phyloP scores from a whole-genome alignment of 2,113 vertebrate species.

The Sialia sialis region DNA sequence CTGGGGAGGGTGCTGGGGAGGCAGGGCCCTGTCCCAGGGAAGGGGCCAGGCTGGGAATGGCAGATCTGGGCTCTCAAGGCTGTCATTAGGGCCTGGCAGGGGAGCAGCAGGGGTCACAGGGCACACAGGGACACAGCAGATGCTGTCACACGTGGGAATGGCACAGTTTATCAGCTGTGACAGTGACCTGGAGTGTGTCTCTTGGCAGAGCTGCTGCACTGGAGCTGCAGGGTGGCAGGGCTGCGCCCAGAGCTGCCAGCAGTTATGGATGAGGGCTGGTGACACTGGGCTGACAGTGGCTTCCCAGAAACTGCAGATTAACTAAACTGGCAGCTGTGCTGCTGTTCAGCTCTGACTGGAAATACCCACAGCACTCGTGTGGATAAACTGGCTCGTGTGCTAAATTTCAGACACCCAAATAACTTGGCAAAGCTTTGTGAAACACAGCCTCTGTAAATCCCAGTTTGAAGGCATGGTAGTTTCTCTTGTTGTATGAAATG shows the following conservation, averaged over 20 bases:
- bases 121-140: rapidly evolving
- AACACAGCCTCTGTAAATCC: background rate
- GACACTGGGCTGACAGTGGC: background rate
- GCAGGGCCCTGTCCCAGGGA: background rate
- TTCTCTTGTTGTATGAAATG: background rate
- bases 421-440: background rate
- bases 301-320: background rate
- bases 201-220: background rate
- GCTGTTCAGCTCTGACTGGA: background rate
- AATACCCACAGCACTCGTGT: background rate
- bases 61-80: background rate
- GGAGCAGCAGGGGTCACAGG: background rate
- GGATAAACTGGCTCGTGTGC: background rate
- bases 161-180: background rate
- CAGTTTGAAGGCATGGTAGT: background rate
- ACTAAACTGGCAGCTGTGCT: background rate
- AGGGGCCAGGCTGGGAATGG: too few relatives aligned
- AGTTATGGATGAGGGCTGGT: background rate
- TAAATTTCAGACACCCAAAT: background rate
- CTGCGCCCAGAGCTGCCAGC: background rate
- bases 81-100: rapidly evolving
- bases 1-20: background rate
- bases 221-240: background rate
- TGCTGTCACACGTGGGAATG: rapidly evolving
- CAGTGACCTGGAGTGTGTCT: background rate